A percentile compares a stretch with the other conserved stretches of the same genome.
Evolutionary conservation across 2,888 invertebrate genomes (phyloP).

Genomic region (Geotrupes spiniger): DNA sequence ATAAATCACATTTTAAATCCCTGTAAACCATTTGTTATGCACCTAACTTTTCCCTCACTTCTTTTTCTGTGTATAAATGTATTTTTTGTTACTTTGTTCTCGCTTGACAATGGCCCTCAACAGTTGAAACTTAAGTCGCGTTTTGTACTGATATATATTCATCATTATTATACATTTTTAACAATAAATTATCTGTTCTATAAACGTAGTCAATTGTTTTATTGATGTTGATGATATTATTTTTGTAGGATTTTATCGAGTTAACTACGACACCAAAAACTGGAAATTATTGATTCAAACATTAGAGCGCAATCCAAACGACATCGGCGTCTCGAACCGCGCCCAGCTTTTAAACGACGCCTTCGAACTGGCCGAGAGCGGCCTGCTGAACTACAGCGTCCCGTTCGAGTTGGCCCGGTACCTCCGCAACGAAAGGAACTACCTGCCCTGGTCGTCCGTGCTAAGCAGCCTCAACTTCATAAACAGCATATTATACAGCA

Average conservation of each 20-base stretch:
- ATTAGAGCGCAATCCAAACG: slow-evolving; percentile 43
- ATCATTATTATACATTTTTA: too few species aligned
- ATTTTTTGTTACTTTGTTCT: too few species aligned
- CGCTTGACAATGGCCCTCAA: too few species aligned
- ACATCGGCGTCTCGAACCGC: slow-evolving; percentile 59
- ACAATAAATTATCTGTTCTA: too few species aligned
- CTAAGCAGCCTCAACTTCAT: slow-evolving; percentile 57
- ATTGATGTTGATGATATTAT: too few species aligned
- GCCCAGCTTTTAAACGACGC: slow-evolving; percentile 75
- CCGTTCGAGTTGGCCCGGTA: slow-evolving; percentile 64
- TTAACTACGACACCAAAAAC: slow-evolving; percentile 60
- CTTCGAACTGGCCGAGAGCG: slow-evolving; percentile 62
- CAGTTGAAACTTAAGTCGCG: too few species aligned
- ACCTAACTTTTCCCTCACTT: too few species aligned
- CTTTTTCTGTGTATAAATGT: too few species aligned
- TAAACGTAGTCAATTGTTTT: too few species aligned
- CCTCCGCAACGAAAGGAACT: slow-evolving; percentile 60
- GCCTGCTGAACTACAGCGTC: slow-evolving; percentile 57
- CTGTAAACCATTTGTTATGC: too few species aligned
- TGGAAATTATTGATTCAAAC: slow-evolving; percentile 56
- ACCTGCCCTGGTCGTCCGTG: slow-evolving; percentile 65
- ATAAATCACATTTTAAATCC: too few species aligned
- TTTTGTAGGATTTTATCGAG: slow-evolving; percentile 58
- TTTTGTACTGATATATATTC: too few species aligned
- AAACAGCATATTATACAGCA: slow-evolving; percentile 51